Percentiles rank a stretch among this genome's conserved stretches.
Evolutionary conservation across 2,113 vertebrate species (phyloP).

Genomic region (Alethe castanea): DNA sequence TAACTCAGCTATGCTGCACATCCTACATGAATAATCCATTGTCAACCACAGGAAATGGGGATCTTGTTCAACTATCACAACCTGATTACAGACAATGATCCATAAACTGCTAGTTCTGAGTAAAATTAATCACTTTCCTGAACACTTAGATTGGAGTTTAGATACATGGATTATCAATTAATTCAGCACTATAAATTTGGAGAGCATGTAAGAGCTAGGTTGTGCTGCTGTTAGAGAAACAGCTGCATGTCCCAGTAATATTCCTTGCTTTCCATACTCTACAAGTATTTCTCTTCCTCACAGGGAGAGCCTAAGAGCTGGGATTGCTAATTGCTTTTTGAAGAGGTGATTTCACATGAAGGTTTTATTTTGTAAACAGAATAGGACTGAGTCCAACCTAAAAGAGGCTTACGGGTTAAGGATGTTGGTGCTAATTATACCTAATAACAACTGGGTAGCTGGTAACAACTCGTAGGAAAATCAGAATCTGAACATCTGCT

Average conservation of each 20-base stretch:
- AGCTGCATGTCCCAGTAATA: neutral
- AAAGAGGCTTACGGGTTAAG: neutral
- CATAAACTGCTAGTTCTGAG: neutral
- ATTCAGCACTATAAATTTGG: neutral
- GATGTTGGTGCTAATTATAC: neutral
- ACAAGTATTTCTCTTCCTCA: neutral
- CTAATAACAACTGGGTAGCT: neutral
- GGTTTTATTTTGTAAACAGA: neutral
- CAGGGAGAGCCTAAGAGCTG: neutral
- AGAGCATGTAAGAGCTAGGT: neutral
- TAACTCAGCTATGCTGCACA: neutral
- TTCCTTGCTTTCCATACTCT: neutral
- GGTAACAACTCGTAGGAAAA: neutral
- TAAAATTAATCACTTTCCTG: neutral
- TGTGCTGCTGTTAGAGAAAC: neutral
- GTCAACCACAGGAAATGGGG: slow-evolving; percentile 20
- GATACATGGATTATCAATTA: neutral
- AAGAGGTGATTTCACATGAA: neutral
- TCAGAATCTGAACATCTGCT: neutral
- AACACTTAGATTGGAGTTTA: neutral
- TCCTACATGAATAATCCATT: slow-evolving; percentile 33
- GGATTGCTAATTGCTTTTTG: neutral
- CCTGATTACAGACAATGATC: slow-evolving; percentile 2
- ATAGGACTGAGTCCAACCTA: neutral
- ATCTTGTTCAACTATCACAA: neutral